Percentiles rank a stretch among this genome's conserved stretches.
These are phyloP conservation scores for Condylostylus longicornis DNA, from an alignment of 1,140 invertebrate genomes.

Conservation along the genomic window DNA sequence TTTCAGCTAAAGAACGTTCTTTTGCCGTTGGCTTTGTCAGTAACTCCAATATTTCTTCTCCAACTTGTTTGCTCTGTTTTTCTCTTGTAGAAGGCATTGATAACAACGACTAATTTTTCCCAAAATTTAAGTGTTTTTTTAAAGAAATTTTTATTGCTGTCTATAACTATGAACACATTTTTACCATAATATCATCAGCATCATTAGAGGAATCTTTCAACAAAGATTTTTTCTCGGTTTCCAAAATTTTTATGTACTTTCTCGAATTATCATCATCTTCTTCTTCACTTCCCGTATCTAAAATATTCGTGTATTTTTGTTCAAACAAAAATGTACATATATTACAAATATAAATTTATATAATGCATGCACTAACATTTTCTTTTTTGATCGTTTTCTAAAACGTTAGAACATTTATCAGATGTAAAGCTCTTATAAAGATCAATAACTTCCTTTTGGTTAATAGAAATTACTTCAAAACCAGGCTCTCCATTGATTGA, in stretches of 20 bases:
- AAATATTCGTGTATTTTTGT: not conserved
- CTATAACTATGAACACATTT: slow-evolving; percentile 2
- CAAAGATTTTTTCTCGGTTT: slow-evolving; percentile 21
- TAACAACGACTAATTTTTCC: slow-evolving; percentile 52
- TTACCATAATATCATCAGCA: slow-evolving; percentile 48
- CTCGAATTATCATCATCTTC: slow-evolving; percentile 18
- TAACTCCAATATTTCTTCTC: slow-evolving; percentile 88
- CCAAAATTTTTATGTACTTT: slow-evolving; percentile 12
- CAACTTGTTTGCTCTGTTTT: slow-evolving; percentile 87
- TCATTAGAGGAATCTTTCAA: slow-evolving; percentile 37
- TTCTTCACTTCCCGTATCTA: slow-evolving; percentile 1
- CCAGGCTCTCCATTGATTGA: slow-evolving; percentile 40
- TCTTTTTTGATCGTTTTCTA: slow-evolving; percentile 19
- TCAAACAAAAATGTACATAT: too few species aligned
- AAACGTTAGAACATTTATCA: slow-evolving; percentile 26
- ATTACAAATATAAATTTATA: too few species aligned
- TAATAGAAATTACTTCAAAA: slow-evolving; percentile 51
- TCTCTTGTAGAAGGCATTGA: slow-evolving; percentile 88
- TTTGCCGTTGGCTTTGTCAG: slow-evolving; percentile 92
- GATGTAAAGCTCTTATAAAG: slow-evolving; percentile 42
- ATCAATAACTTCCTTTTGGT: slow-evolving; percentile 53
- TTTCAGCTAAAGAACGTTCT: slow-evolving; percentile 81
- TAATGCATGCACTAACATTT: not conserved
- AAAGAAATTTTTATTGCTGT: not conserved
- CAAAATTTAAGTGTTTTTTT: not conserved